phyloP scores from a whole-genome alignment of 2,888 invertebrate genomes.

The Smittia sp. region DNA sequence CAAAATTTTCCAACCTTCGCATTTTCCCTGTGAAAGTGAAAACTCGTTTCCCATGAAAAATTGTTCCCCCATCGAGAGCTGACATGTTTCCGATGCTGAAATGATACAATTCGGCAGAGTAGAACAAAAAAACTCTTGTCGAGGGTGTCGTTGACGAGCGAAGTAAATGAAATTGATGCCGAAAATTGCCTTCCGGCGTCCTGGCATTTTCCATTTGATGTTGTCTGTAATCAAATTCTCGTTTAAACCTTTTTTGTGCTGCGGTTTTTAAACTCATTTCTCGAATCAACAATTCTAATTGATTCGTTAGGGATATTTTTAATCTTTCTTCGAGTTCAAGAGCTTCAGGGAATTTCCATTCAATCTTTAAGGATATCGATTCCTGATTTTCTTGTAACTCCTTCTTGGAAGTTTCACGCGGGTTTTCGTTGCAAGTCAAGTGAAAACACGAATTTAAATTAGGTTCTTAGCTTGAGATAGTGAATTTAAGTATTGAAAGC shows the following conservation, averaged over 20 bases:
- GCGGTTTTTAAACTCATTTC: slow-evolving; percentile 19
- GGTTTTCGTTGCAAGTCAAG: too few relatives aligned
- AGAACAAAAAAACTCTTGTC: slow-evolving; percentile 13
- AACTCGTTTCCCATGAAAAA: slow-evolving; percentile 39
- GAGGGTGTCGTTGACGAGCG: slow-evolving; percentile 27
- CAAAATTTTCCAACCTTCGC: slow-evolving; percentile 23
- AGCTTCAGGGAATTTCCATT: too few relatives aligned
- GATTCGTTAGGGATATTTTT: background rate
- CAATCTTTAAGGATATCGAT: too few relatives aligned
- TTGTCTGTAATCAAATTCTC: slow-evolving; percentile 36
- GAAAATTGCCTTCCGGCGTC: slow-evolving; percentile 36
- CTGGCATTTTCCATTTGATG: slow-evolving; percentile 28
- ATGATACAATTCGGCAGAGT: slow-evolving; percentile 33
- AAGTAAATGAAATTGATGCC: slow-evolving; percentile 35
- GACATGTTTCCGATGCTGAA: slow-evolving; percentile 30
- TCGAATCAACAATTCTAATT: slow-evolving; percentile 17
- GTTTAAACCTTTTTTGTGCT: slow-evolving; percentile 10
- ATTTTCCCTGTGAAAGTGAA: background rate
- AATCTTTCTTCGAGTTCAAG: too few relatives aligned
- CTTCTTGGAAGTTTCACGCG: too few relatives aligned
- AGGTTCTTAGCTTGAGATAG: too few relatives aligned
- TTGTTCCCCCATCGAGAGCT: background rate
- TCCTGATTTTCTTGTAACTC: too few relatives aligned
- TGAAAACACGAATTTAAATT: too few relatives aligned
- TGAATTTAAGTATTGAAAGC: too few relatives aligned